Evolutionary conservation across 2,113 vertebrate genomes (phyloP), one percentile per base, ranked within the genome.

Genomic region (Nothoprocta pentlandii): DNA sequence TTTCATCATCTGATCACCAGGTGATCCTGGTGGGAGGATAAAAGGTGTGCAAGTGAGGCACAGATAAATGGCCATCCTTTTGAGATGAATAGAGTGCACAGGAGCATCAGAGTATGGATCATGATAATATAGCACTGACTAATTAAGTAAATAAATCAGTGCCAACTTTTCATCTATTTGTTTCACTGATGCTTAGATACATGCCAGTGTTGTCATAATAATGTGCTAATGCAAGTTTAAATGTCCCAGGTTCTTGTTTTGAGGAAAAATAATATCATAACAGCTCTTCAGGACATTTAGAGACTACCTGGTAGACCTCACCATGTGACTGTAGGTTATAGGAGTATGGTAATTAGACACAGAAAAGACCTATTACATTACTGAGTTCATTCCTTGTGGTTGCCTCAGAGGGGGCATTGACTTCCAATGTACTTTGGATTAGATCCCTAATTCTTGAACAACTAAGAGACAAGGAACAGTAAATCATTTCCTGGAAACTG

Each of bases 121-220:
- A 71, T 22, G 79, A 63, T 68, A 81, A 85, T 63, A 34, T 47
- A 80, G 49, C 41, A 62, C 49, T 85, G 82, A 93, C 44, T 90
- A 89, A 80, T 49, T 59, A 75, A 58, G 56, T 82, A 92, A 94
- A 90, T 81, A 90, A 75, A 67, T 92, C 46, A 63, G 62, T 63
- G 56, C 46, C 51, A 68, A 36, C 32, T 78, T 81, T 79, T 87
- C 62, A 76, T 71, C 51, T 91, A 44, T 80, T 80, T 85, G 70
- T 92, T 89, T 92, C 59, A 68, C 34, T 68, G 80, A 81, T 44
- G 46, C 80, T 85, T 80, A 77, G 76, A 76, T 85, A 91, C 85
- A 75, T 16, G 30, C 16, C 12, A 19, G 30, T 59, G 73, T 78
- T 79, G 58, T 85, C 56, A 30, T 86, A 92, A 81, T 70, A 85